phyloP scores from a whole-genome alignment of 2,888 invertebrate species.

The Rugalucina vietnamica region DNA sequence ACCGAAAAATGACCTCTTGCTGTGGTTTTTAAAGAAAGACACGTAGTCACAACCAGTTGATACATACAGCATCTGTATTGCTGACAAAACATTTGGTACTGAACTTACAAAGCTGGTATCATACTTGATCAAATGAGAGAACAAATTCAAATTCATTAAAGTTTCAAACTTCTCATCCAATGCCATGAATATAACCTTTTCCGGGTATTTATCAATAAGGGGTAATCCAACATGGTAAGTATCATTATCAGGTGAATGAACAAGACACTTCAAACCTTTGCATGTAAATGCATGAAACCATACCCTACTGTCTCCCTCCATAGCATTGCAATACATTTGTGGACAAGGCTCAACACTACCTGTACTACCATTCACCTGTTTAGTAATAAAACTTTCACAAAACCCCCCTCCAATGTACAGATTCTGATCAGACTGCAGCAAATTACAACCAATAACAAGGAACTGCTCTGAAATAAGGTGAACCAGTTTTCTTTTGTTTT shows the following conservation, averaged over 20 bases:
- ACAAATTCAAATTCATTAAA: background rate
- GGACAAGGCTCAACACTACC: too few relatives aligned
- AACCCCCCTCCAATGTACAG: background rate
- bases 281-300: background rate
- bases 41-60: conserved; percentile 17
- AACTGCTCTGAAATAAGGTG: background rate
- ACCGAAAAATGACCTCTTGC: background rate
- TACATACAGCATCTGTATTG: background rate
- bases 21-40: conserved; percentile 20
- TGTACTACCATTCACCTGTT: background rate
- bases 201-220: background rate
- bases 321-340: background rate
- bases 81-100: background rate
- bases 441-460: background rate
- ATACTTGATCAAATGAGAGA: background rate
- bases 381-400: background rate
- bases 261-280: background rate
- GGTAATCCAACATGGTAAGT: conserved; percentile 27
- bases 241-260: conserved; percentile 20
- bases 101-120: background rate
- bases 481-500: conserved; percentile 1
- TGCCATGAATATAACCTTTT: background rate
- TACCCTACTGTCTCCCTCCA: conserved; percentile 1
- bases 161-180: background rate
- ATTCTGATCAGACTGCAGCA: background rate